Evolutionary conservation across 2,888 invertebrate species (phyloP).

Genomic region (Cheilosia soror): DNA sequence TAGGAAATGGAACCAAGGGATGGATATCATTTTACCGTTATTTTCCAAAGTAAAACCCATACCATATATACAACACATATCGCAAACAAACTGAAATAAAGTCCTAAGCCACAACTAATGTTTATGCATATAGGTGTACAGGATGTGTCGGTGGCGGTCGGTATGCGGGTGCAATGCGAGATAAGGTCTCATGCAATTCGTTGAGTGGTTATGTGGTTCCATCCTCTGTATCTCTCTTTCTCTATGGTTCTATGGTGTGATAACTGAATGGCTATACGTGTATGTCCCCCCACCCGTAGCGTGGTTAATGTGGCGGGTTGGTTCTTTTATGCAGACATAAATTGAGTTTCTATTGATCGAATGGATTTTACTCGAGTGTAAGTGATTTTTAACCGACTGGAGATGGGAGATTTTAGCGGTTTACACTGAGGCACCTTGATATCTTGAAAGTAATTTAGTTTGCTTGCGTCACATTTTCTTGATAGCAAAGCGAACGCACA

Average conservation of each 20-base stretch:
- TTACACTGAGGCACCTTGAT: neutral
- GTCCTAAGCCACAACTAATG: conserved; percentile 73
- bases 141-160: conserved; percentile 48
- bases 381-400: conserved; percentile 47
- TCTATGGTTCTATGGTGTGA: conserved; percentile 36
- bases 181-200: conserved; percentile 71
- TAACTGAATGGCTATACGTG: conserved; percentile 28
- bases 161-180: conserved; percentile 36
- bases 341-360: conserved; percentile 60
- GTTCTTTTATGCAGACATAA: conserved; percentile 38
- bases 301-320: conserved; percentile 51
- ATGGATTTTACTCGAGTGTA: conserved; percentile 56
- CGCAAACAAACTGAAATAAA: conserved; percentile 62
- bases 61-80: conserved; percentile 3
- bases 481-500: too few species aligned
- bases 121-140: conserved; percentile 74
- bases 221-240: conserved; percentile 36
- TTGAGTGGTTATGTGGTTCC: conserved; percentile 70
- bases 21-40: conserved; percentile 57
- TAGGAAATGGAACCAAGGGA: conserved; percentile 20
- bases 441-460: neutral
- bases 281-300: conserved; percentile 34
- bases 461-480: neutral
- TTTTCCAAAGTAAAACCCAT: conserved; percentile 12
- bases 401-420: conserved; percentile 3